These are phyloP conservation scores for Glyphotaelius pellucidus DNA, from an alignment of 2,888 invertebrate species.

Conservation along the genomic window DNA sequence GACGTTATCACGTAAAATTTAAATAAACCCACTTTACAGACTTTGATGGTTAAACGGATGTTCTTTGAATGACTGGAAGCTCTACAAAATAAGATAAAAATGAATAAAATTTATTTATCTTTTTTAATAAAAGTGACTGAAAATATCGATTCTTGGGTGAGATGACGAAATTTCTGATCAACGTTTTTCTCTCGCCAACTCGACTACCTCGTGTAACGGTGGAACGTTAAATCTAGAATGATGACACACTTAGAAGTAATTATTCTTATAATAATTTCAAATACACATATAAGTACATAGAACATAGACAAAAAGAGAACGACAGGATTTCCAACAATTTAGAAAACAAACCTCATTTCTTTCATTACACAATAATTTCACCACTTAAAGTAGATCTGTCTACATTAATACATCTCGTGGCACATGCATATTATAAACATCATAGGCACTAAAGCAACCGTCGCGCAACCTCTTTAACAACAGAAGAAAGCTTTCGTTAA, in stretches of 20 bases:
- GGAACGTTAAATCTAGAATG: constrained; percentile 31
- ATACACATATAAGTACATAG: background rate
- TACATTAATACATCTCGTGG: constrained; percentile 51
- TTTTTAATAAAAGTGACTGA: background rate
- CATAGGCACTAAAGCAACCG: constrained; percentile 64
- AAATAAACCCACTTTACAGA: no score
- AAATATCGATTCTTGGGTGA: background rate
- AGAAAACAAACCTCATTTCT: constrained; percentile 16
- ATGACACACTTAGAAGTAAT: constrained; percentile 46
- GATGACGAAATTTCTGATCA: background rate
- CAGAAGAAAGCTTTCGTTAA: constrained; percentile 37
- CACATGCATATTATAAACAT: constrained; percentile 58
- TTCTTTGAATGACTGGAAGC: no score
- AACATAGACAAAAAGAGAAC: constrained; percentile 49
- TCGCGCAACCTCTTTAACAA: constrained; percentile 41
- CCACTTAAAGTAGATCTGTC: constrained; percentile 45
- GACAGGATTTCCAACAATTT: constrained; percentile 37
- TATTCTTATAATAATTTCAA: constrained; percentile 38
- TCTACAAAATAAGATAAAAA: no score
- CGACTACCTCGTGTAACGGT: background rate
- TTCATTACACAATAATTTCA: constrained; percentile 27
- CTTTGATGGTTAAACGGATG: no score
- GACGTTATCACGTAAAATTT: no score
- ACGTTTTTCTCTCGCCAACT: background rate
- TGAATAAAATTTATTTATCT: background rate